Evolutionary conservation across 2,113 vertebrate species (phyloP).

Genomic region (Xyrauchen texanus): DNA sequence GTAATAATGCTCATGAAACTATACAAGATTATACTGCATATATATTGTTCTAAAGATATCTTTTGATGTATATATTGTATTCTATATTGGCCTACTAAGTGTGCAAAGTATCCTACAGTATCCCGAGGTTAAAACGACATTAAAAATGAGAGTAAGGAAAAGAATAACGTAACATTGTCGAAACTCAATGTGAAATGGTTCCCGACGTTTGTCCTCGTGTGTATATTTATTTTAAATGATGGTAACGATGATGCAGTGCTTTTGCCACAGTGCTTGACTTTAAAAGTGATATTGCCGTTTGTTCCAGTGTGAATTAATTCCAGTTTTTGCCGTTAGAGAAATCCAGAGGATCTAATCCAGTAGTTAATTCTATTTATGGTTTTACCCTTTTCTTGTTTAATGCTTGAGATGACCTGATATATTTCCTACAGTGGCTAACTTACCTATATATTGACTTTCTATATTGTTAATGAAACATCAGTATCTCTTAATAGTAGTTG

Average conservation of each 20-base stretch:
- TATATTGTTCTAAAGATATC: neutral
- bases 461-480: neutral
- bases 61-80: neutral
- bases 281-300: neutral
- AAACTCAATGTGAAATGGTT: neutral
- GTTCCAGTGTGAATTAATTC: constrained; percentile 50
- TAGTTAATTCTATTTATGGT: constrained; percentile 5
- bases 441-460: neutral
- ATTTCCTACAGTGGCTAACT: neutral
- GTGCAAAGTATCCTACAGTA: neutral
- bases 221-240: neutral
- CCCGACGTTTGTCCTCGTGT: neutral
- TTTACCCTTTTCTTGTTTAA: neutral
- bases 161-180: neutral
- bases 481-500: neutral
- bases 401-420: neutral
- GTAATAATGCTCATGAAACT: neutral
- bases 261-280: constrained; percentile 37
- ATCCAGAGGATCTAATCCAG: constrained; percentile 51
- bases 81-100: neutral
- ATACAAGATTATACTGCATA: constrained; percentile 4
- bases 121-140: neutral
- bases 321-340: constrained; percentile 36
- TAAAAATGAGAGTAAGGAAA: neutral
- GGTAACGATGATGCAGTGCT: constrained; percentile 46